These are phyloP conservation scores for Dryobota labecula DNA, from an alignment of 2,888 invertebrate genomes.

Conservation along the genomic window DNA sequence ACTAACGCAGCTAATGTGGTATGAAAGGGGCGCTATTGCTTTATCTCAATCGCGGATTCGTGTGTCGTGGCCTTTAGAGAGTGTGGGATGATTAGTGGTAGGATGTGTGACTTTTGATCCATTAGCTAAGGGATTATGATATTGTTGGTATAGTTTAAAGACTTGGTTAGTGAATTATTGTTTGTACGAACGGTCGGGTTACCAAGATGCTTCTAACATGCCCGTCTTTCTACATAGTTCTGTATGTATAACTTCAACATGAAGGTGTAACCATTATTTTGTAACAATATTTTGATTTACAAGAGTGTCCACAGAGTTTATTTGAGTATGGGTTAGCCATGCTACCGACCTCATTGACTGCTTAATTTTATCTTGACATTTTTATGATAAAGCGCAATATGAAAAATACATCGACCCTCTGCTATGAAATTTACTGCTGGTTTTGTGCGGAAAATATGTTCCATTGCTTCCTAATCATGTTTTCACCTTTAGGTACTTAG, in stretches of 20 bases:
- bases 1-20: conserved; percentile 90
- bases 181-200: background rate
- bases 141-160: background rate
- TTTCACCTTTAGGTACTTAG: background rate
- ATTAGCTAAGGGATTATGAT: conserved; percentile 37
- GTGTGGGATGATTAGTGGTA: conserved; percentile 74
- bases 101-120: conserved; percentile 67
- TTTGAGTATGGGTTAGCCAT: background rate
- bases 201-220: background rate
- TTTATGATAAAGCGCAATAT: background rate
- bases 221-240: background rate
- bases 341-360: no score
- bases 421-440: background rate
- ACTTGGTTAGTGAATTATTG: background rate
- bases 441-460: background rate
- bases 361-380: background rate
- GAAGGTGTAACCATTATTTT: background rate
- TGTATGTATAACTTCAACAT: background rate
- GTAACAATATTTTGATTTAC: background rate
- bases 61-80: conserved; percentile 75
- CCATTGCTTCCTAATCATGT: background rate
- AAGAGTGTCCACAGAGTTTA: background rate
- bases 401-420: background rate
- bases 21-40: conserved; percentile 88
- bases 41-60: conserved; percentile 83